Evolutionary conservation across 1,140 invertebrate genomes (phyloP), one percentile per base, ranked within the genome.

Genomic region (Orius insidiosus): DNA sequence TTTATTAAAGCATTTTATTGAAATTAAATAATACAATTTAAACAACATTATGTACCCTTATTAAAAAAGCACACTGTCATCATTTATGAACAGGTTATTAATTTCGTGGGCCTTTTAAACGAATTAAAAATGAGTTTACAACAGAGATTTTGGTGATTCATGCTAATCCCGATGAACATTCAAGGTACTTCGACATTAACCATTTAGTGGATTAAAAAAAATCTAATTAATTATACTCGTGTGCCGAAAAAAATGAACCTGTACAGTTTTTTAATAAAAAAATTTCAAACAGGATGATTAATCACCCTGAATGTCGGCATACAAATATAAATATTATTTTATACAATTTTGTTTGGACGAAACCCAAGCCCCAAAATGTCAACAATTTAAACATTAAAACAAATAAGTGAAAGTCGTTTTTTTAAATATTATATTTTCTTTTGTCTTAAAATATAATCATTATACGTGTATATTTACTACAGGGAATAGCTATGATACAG

Each of bases 1-100:
- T 48, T 48, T 48, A 48, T 48, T 48, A 48, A 48, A 48, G 47
- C 47, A 48, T 48, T 47, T 31, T 34, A 41, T 37, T 3, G 14
- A 37, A 37, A 37, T 37, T 37, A 37, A 37, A 15, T 13, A 37
- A 13, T 24, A 24, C 35, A 37, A 15, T 37, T 37, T 37, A 37
- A 37, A 37, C 35, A 37, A 37, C 14, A 37, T 37, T 5, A 37
- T 37, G 35, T 15, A 37, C 35, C 24, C 24, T 24, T 24, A 24
- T 24, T 24, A n/a, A 24, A 24, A 24, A 24, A 24, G 24, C 24
- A 24, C 24, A 24, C 7, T 24, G 7, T 24, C 24, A n/a, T n/a
- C n/a, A n/a, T n/a, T n/a, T 7, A 24, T 24, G 24, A 24, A 24
- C 24, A 24, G 24, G 3, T 24, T 24, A 24, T 24, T 24, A 24